These are phyloP conservation scores for Zaprionus ghesquierei DNA, from an alignment of 1,140 invertebrate genomes.

Conservation along the genomic window DNA sequence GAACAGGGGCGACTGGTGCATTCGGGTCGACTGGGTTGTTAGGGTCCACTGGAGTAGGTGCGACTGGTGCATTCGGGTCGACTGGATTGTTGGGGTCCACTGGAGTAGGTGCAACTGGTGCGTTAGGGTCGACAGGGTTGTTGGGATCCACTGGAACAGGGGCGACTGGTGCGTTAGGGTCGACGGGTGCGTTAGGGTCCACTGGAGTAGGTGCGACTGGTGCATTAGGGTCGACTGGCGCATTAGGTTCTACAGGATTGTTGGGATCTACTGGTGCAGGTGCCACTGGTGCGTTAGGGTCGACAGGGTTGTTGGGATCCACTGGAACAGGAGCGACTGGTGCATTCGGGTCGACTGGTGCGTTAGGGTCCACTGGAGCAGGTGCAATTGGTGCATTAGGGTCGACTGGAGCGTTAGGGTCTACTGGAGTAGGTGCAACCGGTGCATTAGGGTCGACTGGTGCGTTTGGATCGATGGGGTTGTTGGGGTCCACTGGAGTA, in stretches of 20 bases:
- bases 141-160: neutral
- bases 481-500: neutral
- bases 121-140: slow-evolving; percentile 19
- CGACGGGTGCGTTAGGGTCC: slow-evolving; percentile 12
- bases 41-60: neutral
- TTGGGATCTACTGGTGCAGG: slow-evolving; percentile 5
- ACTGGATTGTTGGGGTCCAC: neutral
- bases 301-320: slow-evolving; percentile 9
- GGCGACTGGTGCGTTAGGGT: slow-evolving; percentile 6
- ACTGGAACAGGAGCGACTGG: neutral
- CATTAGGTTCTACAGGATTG: slow-evolving; percentile 20
- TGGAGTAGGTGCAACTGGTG: neutral
- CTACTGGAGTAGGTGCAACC: neutral
- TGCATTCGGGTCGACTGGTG: neutral
- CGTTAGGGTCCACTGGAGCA: neutral
- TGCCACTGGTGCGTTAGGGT: slow-evolving; percentile 7
- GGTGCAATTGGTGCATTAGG: neutral
- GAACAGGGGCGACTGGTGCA: neutral
- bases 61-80: neutral
- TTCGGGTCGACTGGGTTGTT: neutral
- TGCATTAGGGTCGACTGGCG: slow-evolving; percentile 15
- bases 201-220: neutral
- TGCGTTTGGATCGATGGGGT: neutral
- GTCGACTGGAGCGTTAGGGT: neutral
- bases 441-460: neutral